A percentile compares a stretch with the other conserved stretches of the same genome.
phyloP scores from a whole-genome alignment of 2,888 invertebrate genomes.

The Aspidapion aeneum region DNA sequence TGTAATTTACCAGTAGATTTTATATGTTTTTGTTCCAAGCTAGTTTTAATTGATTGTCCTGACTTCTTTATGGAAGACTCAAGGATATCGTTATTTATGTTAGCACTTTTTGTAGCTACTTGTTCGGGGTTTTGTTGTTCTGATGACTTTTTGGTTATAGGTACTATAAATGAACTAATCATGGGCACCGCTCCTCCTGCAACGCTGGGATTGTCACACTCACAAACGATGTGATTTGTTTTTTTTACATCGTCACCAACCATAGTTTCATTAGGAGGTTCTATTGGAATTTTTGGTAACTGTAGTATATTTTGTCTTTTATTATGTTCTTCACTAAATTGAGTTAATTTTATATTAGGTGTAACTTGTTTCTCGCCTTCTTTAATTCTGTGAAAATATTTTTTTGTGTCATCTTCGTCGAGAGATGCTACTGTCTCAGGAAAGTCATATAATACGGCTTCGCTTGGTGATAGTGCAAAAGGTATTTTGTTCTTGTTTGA shows the following conservation, averaged over 20 bases:
- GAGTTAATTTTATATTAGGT: too few relatives aligned
- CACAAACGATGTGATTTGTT: slow-evolving; percentile 28
- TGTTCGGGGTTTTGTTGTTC: background rate
- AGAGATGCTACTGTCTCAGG: too few relatives aligned
- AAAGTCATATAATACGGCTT: background rate
- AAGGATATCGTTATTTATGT: background rate
- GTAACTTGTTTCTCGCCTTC: too few relatives aligned
- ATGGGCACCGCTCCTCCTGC: slow-evolving; percentile 35
- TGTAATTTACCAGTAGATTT: too few relatives aligned
- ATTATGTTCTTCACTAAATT: slow-evolving; percentile 2
- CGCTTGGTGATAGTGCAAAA: too few relatives aligned
- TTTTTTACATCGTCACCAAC: slow-evolving; percentile 28
- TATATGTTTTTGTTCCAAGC: too few relatives aligned
- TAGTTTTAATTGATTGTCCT: background rate
- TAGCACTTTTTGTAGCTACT: background rate
- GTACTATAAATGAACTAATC: slow-evolving; percentile 22
- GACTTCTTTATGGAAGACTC: background rate
- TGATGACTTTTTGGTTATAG: too few relatives aligned
- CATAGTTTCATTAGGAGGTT: slow-evolving; percentile 18
- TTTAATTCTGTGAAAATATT: too few relatives aligned
- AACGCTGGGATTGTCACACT: slow-evolving; percentile 31
- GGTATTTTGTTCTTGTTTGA: too few relatives aligned
- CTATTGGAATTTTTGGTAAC: slow-evolving; percentile 18
- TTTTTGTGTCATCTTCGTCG: too few relatives aligned
- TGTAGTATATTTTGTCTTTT: slow-evolving; percentile 20